Percentiles rank a stretch among this genome's conserved stretches.
phyloP scores from a whole-genome alignment of 1,140 invertebrate species.

The Drosophila serrata region DNA sequence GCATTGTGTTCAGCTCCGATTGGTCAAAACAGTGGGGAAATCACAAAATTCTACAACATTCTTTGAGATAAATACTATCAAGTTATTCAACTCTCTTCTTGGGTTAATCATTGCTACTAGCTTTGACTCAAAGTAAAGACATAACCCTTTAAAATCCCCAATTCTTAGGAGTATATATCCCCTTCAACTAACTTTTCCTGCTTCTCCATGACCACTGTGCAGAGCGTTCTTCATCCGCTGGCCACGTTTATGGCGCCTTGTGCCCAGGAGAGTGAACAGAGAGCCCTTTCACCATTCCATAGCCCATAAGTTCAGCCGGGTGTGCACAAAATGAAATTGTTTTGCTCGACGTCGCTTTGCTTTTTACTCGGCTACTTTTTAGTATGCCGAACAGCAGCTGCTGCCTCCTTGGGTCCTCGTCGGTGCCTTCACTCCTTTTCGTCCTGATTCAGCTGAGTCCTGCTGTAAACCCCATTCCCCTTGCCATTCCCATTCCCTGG shows the following conservation, averaged over 20 bases:
- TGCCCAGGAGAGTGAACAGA: constrained; percentile 8
- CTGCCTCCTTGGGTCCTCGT: constrained; percentile 32
- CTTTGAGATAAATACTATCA: neutral
- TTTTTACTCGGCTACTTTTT: constrained; percentile 67
- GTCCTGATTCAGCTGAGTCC: constrained; percentile 39
- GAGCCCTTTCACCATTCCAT: constrained; percentile 13
- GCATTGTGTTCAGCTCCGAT: constrained; percentile 60
- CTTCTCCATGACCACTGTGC: constrained; percentile 17
- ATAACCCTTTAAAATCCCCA: neutral
- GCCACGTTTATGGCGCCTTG: constrained; percentile 45
- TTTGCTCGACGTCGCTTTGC: constrained; percentile 63
- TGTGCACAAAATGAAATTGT: constrained; percentile 80
- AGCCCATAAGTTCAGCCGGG: constrained; percentile 51
- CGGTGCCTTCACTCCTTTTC: neutral
- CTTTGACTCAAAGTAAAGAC: neutral
- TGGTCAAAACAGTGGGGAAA: constrained; percentile 27
- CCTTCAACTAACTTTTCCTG: neutral
- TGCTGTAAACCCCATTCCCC: constrained; percentile 16
- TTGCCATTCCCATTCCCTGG: constrained; percentile 10
- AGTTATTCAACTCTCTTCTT: neutral
- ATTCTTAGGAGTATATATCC: neutral
- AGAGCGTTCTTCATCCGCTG: constrained; percentile 22
- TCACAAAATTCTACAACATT: neutral
- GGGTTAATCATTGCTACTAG: neutral
- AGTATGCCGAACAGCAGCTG: constrained; percentile 76